Percentiles rank a stretch among this genome's conserved stretches.
Evolutionary conservation across 2,888 invertebrate genomes (phyloP).

Genomic region (Drosophila barbarae): DNA sequence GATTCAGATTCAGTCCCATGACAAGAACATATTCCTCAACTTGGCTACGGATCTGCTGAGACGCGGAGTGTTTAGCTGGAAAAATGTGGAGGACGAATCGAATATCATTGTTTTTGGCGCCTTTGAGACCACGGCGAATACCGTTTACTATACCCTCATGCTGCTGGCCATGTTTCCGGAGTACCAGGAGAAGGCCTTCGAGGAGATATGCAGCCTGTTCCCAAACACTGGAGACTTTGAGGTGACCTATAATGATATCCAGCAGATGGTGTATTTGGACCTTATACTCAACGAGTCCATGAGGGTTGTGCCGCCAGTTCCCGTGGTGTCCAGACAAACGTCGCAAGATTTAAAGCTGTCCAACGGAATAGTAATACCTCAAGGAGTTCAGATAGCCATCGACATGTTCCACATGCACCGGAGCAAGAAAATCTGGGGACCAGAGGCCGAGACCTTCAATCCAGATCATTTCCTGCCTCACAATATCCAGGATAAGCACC

Average conservation of each 20-base stretch:
- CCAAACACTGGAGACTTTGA: conserved; percentile 61
- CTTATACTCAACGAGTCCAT: conserved; percentile 77
- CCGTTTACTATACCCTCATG: conserved; percentile 67
- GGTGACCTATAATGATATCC: conserved; percentile 68
- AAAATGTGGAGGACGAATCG: conserved; percentile 75
- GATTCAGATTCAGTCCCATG: conserved; percentile 11
- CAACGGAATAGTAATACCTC: conserved; percentile 72
- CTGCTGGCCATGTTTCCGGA: conserved; percentile 75
- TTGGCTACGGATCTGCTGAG: conserved; percentile 68
- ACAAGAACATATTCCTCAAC: conserved; percentile 67
- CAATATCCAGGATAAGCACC: conserved; percentile 73
- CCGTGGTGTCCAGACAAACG: conserved; percentile 71
- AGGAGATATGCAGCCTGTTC: conserved; percentile 70
- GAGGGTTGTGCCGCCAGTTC: conserved; percentile 76
- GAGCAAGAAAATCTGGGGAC: conserved; percentile 76
- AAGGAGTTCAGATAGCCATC: conserved; percentile 75
- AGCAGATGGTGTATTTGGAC: conserved; percentile 76
- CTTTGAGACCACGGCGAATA: conserved; percentile 78
- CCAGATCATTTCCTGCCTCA: conserved; percentile 78
- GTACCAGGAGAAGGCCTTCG: conserved; percentile 73
- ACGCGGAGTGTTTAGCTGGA: conserved; percentile 64
- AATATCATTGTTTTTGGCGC: conserved; percentile 77
- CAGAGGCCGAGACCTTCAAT: conserved; percentile 76
- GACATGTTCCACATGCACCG: conserved; percentile 78
- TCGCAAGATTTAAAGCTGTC: conserved; percentile 64